Evolutionary conservation across 2,797 vertebrate genomes (phyloP).

Genomic region (Peromyscus aztecus): DNA sequence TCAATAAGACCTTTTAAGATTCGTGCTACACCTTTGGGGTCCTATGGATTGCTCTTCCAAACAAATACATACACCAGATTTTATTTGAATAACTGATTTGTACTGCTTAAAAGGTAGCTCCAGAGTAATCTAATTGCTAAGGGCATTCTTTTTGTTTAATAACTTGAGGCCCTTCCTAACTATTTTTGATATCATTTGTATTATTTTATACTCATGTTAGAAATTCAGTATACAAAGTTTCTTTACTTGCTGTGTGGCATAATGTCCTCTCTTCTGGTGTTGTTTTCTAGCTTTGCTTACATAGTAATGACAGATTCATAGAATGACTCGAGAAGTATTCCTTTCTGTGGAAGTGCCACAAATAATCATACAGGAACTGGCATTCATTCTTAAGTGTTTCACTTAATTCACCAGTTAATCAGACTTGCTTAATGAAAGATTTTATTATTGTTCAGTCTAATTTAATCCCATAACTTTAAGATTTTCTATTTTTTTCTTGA

Average conservation of each 20-base stretch:
- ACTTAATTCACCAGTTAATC: not conserved
- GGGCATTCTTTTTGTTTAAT: not conserved
- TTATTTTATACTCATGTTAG: no score
- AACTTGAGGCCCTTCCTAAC: not conserved
- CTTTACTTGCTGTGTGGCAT: not conserved
- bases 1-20: no score
- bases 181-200: no score
- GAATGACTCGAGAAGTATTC: no score
- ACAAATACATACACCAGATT: not conserved
- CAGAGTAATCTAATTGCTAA: not conserved
- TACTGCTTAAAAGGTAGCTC: not conserved
- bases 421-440: not conserved
- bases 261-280: no score
- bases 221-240: not conserved
- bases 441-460: not conserved
- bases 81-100: not conserved
- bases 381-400: no score
- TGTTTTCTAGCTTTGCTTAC: no score
- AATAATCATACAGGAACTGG: no score
- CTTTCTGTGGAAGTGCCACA: no score
- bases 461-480: not conserved
- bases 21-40: no score
- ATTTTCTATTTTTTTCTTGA: not conserved
- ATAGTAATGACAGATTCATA: no score
- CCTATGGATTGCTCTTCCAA: not conserved